Conservation (phyloP, 2,113 vertebrate species). For the Hemiscyllium ocellatum region DNA sequence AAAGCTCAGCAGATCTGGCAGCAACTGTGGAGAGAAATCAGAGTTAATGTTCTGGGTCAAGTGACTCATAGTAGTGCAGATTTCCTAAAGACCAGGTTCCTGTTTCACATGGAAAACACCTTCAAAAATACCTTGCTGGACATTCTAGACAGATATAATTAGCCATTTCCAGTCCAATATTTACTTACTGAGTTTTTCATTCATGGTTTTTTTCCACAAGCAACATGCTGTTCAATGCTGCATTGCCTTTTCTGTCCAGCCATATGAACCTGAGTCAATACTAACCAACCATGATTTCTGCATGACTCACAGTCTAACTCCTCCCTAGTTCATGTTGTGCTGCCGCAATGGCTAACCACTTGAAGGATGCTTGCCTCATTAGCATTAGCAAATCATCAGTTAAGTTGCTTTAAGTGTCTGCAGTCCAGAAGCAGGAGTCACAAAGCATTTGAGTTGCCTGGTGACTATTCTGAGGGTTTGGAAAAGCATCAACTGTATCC, state of each 20-base stretch:
- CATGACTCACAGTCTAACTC: not conserved
- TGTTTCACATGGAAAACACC: not conserved
- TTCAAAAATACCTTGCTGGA: not conserved
- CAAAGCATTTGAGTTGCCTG: not conserved
- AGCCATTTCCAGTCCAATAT: not conserved
- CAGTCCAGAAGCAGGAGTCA: not conserved
- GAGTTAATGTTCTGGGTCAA: too few relatives aligned
- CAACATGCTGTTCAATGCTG: not conserved
- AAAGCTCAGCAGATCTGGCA: too few relatives aligned
- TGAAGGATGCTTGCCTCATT: not conserved
- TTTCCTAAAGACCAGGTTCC: not conserved
- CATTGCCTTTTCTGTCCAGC: not conserved
- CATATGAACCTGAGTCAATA: not conserved
- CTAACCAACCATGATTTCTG: not conserved
- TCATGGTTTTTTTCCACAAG: not conserved
- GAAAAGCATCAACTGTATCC: not conserved
- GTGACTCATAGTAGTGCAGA: not conserved
- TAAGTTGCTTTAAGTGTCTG: not conserved
- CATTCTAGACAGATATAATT: not conserved
- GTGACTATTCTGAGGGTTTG: not conserved
- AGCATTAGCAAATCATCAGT: not conserved
- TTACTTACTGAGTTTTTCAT: not conserved
- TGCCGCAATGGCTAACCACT: not conserved
- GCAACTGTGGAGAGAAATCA: too few relatives aligned
- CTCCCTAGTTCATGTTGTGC: not conserved